phyloP scores from a whole-genome alignment of 2,797 vertebrate species.

The Lithobates sylvaticus region DNA sequence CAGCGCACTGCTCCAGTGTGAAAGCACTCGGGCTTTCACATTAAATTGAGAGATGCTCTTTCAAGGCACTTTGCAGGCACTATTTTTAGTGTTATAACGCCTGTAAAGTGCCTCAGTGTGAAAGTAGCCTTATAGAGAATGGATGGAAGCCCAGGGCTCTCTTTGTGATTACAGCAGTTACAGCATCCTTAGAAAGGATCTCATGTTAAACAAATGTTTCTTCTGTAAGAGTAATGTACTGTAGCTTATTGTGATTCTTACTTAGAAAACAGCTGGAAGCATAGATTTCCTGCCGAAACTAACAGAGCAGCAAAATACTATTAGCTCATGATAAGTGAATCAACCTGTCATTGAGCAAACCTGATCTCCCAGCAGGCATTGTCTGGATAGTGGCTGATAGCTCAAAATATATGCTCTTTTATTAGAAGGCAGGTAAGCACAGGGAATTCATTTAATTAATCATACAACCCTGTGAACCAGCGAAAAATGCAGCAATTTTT shows the following conservation, averaged over 20 bases:
- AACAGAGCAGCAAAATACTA: background rate
- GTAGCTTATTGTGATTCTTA: background rate
- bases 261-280: conserved; percentile 16
- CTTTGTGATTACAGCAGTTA: background rate
- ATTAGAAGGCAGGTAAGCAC: background rate
- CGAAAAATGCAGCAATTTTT: background rate
- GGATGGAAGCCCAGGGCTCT: background rate
- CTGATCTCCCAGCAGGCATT: conserved; percentile 3
- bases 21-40: too few relatives aligned
- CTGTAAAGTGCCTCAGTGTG: too few relatives aligned
- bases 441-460: conserved; percentile 20
- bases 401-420: background rate
- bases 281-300: background rate
- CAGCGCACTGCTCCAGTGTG: too few relatives aligned
- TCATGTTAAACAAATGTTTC: background rate
- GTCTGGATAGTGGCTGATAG: background rate
- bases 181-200: background rate
- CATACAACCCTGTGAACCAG: background rate
- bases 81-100: too few relatives aligned
- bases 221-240: background rate
- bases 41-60: too few relatives aligned
- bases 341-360: conserved; percentile 11
- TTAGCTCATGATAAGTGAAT: conserved; percentile 26
- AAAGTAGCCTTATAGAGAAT: background rate
- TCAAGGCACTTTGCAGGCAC: too few relatives aligned